phyloP scores from a whole-genome alignment of 1,140 invertebrate species.

The Sitophilus oryzae region DNA sequence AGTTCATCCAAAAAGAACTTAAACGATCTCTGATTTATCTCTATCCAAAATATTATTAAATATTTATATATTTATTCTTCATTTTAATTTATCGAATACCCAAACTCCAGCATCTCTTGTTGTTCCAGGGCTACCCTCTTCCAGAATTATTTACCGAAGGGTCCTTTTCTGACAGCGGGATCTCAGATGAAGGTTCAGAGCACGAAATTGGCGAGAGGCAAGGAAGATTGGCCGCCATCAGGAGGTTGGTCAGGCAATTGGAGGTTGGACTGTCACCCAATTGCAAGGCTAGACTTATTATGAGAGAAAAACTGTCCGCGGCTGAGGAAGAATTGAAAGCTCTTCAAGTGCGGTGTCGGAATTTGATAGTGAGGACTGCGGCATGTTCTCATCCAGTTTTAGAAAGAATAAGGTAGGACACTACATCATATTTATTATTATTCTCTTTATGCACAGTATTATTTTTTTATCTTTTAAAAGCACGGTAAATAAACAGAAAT shows the following conservation, averaged over 20 bases:
- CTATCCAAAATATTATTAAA: no score
- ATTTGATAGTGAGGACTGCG: slow-evolving; percentile 62
- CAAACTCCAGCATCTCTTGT: neutral
- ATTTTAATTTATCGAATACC: no score
- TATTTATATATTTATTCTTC: no score
- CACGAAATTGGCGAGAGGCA: slow-evolving; percentile 68
- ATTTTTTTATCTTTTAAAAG: no score
- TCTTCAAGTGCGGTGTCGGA: slow-evolving; percentile 71
- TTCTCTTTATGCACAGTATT: no score
- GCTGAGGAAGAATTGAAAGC: slow-evolving; percentile 73
- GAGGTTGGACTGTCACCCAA: slow-evolving; percentile 61
- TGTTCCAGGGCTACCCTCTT: slow-evolving; percentile 28
- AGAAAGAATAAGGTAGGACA: slow-evolving; percentile 22
- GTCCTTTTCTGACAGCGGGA: slow-evolving; percentile 67
- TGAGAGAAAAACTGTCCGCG: slow-evolving; percentile 63
- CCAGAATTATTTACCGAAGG: slow-evolving; percentile 47
- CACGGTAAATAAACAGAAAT: no score
- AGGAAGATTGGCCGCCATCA: slow-evolving; percentile 58
- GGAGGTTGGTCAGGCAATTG: slow-evolving; percentile 59
- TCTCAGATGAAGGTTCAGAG: slow-evolving; percentile 71
- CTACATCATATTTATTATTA: no score
- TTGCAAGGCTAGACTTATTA: slow-evolving; percentile 55
- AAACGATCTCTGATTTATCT: neutral
- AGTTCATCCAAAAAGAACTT: neutral
- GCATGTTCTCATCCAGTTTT: slow-evolving; percentile 42